A percentile compares a stretch with the other conserved stretches of the same genome.
Evolutionary conservation across 2,888 invertebrate genomes (phyloP).

Genomic region (Drosophila imparisetae): DNA sequence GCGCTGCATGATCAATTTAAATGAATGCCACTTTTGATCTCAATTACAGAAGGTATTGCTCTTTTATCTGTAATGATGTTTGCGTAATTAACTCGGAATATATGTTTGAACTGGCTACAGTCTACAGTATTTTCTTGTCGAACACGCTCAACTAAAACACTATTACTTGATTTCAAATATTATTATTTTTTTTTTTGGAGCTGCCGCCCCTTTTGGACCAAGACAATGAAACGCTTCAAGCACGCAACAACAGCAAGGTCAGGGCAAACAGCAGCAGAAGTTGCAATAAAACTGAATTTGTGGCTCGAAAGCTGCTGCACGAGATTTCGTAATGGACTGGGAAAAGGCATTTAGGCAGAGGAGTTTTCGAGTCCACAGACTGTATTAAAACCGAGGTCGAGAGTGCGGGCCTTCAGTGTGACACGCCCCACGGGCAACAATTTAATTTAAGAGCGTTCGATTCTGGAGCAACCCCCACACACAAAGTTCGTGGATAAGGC

Average conservation of each 20-base stretch:
- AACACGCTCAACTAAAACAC: neutral
- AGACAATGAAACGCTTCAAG: constrained; percentile 32
- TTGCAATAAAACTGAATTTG: constrained; percentile 8
- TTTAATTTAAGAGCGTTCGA: constrained; percentile 62
- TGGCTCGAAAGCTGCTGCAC: constrained; percentile 28
- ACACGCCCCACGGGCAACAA: constrained; percentile 61
- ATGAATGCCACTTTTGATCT: neutral
- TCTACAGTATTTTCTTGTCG: neutral
- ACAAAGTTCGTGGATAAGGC: constrained; percentile 25
- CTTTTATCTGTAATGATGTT: neutral
- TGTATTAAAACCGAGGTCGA: neutral
- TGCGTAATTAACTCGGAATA: neutral
- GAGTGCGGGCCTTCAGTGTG: constrained; percentile 7
- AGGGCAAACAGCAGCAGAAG: constrained; percentile 50
- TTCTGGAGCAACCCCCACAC: constrained; percentile 41
- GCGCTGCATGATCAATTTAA: neutral
- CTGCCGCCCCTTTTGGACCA: constrained; percentile 38
- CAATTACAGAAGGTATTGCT: neutral
- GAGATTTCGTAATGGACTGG: constrained; percentile 66
- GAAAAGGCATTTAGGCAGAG: constrained; percentile 24
- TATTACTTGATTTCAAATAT: neutral
- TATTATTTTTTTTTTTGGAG: constrained; percentile 9
- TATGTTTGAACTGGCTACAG: neutral
- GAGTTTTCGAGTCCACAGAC: neutral
- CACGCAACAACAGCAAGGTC: constrained; percentile 75